phyloP scores from a whole-genome alignment of 2,888 invertebrate species.

The Mythimna lalbum region DNA sequence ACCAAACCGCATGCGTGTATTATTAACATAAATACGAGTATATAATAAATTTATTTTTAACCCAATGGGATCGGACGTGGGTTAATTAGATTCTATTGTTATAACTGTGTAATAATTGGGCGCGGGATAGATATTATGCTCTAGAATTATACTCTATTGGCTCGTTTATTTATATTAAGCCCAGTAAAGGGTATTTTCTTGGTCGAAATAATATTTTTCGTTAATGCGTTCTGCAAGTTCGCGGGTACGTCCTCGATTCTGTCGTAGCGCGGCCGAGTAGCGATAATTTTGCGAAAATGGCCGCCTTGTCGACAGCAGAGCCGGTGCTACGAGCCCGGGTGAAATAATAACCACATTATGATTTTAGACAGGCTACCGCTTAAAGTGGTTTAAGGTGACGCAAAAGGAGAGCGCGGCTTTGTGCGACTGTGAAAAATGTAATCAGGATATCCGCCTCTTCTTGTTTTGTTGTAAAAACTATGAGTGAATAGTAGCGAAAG shows the following conservation, averaged over 20 bases:
- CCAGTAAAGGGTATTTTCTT: slow-evolving; percentile 75
- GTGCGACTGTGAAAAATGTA: slow-evolving; percentile 77
- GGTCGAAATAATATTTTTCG: slow-evolving; percentile 75
- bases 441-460: slow-evolving; percentile 74
- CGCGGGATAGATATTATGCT: slow-evolving; percentile 61
- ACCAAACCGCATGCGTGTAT: slow-evolving; percentile 27
- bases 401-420: slow-evolving; percentile 77
- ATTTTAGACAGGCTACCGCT: slow-evolving; percentile 85
- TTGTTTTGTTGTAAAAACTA: slow-evolving; percentile 70
- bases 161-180: slow-evolving; percentile 65
- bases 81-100: slow-evolving; percentile 72
- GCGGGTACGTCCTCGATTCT: slow-evolving; percentile 83
- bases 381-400: slow-evolving; percentile 85
- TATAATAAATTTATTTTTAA: slow-evolving; percentile 64
- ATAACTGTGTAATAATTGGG: slow-evolving; percentile 65
- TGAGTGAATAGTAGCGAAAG: slow-evolving; percentile 45
- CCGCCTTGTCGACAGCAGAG: slow-evolving; percentile 87
- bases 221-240: slow-evolving; percentile 82
- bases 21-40: slow-evolving; percentile 53
- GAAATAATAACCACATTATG: slow-evolving; percentile 89
- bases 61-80: slow-evolving; percentile 68
- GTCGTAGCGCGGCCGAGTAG: slow-evolving; percentile 83
- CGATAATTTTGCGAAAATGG: slow-evolving; percentile 88
- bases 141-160: slow-evolving; percentile 59
- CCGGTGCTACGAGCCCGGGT: slow-evolving; percentile 81